These are phyloP conservation scores for Tinea trinotella DNA, from an alignment of 2,888 invertebrate genomes.

Conservation along the genomic window DNA sequence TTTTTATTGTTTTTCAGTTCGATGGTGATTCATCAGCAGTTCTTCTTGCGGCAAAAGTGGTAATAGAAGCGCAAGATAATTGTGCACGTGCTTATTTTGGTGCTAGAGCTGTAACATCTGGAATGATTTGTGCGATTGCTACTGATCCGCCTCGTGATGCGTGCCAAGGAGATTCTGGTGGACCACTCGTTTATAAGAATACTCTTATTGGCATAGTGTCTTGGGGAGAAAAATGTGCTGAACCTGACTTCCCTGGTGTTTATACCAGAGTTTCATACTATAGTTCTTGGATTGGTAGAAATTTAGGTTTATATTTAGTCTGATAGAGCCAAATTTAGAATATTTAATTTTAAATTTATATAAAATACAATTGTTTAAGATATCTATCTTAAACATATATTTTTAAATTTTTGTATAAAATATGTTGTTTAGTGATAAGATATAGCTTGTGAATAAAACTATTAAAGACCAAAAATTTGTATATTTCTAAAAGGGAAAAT, in stretches of 20 bases:
- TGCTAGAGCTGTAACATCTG: constrained; percentile 39
- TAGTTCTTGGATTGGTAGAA: constrained; percentile 12
- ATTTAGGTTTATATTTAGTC: constrained; percentile 2
- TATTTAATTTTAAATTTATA: no score
- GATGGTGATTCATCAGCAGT: constrained; percentile 41
- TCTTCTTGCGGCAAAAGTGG: constrained; percentile 48
- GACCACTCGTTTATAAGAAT: constrained; percentile 64
- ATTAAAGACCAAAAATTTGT: no score
- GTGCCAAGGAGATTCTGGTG: constrained; percentile 74
- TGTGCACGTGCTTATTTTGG: constrained; percentile 51
- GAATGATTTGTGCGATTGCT: constrained; percentile 58
- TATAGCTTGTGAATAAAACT: no score
- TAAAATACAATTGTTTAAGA: background rate
- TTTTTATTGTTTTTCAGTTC: constrained; percentile 32
- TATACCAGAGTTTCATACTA: constrained; percentile 65
- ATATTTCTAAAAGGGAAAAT: no score
- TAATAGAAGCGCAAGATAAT: constrained; percentile 42
- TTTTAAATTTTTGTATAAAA: background rate
- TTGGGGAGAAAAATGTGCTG: constrained; percentile 72
- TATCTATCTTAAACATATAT: background rate
- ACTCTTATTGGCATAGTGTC: constrained; percentile 69
- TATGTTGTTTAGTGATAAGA: background rate
- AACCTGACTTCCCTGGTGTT: constrained; percentile 65
- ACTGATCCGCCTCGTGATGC: constrained; percentile 49
- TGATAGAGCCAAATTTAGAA: background rate